phyloP scores from a whole-genome alignment of 1,140 invertebrate species.

The Adelges cooleyi region DNA sequence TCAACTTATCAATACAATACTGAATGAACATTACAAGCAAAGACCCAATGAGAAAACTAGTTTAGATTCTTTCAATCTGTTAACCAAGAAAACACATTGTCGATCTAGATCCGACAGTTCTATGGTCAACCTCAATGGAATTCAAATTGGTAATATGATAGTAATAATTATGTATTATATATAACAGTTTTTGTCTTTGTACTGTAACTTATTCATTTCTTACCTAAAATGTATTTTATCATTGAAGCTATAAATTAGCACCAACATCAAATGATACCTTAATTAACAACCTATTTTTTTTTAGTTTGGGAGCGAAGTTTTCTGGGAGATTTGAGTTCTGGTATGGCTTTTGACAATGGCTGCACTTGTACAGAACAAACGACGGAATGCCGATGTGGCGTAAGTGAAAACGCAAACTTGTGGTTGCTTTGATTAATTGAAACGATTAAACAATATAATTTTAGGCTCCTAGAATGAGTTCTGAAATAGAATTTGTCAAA shows the following conservation, averaged over 20 bases:
- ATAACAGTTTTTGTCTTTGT: neutral
- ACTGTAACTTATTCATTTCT: conserved; percentile 12
- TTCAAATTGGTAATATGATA: conserved; percentile 10
- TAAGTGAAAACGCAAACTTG: no score
- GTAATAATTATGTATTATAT: neutral
- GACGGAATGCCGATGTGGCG: conserved; percentile 61
- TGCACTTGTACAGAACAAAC: conserved; percentile 72
- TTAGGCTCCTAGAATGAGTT: conserved; percentile 66
- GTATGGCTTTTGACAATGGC: conserved; percentile 90
- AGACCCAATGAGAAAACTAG: neutral
- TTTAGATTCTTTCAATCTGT: conserved; percentile 15
- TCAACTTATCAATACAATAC: conserved; percentile 18
- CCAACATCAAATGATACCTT: no score
- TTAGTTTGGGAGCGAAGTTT: conserved; percentile 44
- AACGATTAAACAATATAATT: conserved; percentile 12
- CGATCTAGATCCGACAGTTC: conserved; percentile 17
- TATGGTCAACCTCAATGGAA: conserved; percentile 17
- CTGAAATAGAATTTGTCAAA: conserved; percentile 77
- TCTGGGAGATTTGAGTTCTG: conserved; percentile 82
- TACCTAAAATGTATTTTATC: no score
- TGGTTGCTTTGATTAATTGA: conserved; percentile 14
- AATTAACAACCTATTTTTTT: no score
- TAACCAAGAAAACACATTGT: conserved; percentile 15
- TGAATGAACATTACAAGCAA: conserved; percentile 19
- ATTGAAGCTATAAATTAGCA: no score